phyloP scores from a whole-genome alignment of 2,888 invertebrate genomes.

The Magallana nippona region DNA sequence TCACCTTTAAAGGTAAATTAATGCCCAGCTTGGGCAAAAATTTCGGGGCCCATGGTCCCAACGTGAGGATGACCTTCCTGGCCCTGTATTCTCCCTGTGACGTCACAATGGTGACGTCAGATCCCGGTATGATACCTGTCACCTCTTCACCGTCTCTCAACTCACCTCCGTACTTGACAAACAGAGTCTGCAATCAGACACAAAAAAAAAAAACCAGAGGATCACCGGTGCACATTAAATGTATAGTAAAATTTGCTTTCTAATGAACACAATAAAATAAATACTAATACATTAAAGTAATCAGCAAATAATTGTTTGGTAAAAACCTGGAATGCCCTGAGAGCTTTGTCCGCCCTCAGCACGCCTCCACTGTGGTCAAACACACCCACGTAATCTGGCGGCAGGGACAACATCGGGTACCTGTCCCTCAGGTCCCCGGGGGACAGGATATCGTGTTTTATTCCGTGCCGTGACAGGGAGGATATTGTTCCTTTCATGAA shows the following conservation, averaged over 20 bases:
- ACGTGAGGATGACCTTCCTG: constrained; percentile 70
- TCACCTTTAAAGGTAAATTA: constrained; percentile 72
- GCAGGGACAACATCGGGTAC: constrained; percentile 67
- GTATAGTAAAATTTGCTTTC: too few species aligned
- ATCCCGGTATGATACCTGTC: constrained; percentile 64
- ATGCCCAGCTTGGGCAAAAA: constrained; percentile 69
- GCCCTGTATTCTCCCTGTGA: constrained; percentile 63
- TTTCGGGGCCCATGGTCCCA: constrained; percentile 76
- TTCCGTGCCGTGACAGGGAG: constrained; percentile 54
- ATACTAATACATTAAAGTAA: too few species aligned
- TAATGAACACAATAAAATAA: too few species aligned
- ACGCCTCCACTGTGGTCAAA: constrained; percentile 73
- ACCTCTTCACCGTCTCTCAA: constrained; percentile 68
- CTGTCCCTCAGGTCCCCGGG: constrained; percentile 51
- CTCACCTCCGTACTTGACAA: constrained; percentile 66
- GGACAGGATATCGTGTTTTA: constrained; percentile 59
- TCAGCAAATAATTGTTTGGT: too few species aligned
- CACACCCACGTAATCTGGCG: constrained; percentile 59
- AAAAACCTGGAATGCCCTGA: constrained; percentile 74
- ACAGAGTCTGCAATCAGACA: constrained; percentile 62
- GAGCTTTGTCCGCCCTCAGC: constrained; percentile 71
- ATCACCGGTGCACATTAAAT: too few species aligned
- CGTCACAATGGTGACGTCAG: constrained; percentile 64
- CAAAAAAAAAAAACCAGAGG: too few species aligned
- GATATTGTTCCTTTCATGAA: constrained; percentile 52